Base-by-base conservation (phyloP, 2,888 invertebrate genomes). In the Noctua fimbriata region DNA sequence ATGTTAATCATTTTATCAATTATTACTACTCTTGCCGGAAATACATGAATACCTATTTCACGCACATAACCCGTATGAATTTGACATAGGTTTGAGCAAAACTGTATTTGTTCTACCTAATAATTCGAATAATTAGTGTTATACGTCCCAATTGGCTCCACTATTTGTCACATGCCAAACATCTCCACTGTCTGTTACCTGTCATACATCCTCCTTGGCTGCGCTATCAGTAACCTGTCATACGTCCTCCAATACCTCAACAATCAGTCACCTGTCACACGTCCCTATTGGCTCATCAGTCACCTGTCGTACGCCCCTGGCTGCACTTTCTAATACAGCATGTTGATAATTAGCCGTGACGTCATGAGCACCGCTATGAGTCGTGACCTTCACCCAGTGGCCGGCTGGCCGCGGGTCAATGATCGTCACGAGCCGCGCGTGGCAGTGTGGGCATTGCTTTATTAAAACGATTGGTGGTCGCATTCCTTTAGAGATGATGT, bases 361-460 rank as follows among this genome's bases (percentile, higher is more conserved):
- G 72, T 78, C 85, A 84, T 47, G 14, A n/a, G 24, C 65, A 65
- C 82, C 79, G 82, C 69, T 85, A 73, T 58, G 70, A 69, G 76
- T 67, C 76, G 71, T 72, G 86, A 85, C 86, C 86, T 87, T 87
- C 86, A 87, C 86, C 86, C 44, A 85, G 58, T 76, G 82, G 73
- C 76, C 83, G 79, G 58, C n/a, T 44, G 67, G 28, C n/a, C 44
- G 44, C 65, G 69, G 87, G 85, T 85, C 77, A 85, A 73, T 73
- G 87, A 47, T 85, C 85, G 83, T 41, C 28, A 49, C 65, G 36
- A 47, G 69, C 36, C 10, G 44, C 32, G 80, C 79, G 69, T 49
- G n/a, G 14, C 36, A 47, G 47, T 47, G 32, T 36, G 36, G 21
- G 58, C 69, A 69, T 65, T 79, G 24, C 55, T 69, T n/a, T 63